Conservation (phyloP, 2,888 invertebrate species). For the Ptychoptera contaminata region DNA sequence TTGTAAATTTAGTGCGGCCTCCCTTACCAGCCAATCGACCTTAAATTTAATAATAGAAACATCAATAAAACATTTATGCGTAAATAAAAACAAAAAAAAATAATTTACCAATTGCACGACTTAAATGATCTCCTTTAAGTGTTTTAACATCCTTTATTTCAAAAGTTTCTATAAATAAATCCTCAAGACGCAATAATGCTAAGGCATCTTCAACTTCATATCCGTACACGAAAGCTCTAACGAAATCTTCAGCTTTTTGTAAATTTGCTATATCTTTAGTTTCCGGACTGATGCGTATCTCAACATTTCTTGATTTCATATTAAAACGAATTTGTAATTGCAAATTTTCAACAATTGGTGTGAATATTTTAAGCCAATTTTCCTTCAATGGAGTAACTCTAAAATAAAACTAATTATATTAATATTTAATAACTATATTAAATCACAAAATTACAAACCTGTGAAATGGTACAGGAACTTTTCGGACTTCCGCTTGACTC, state of each 20-base stretch:
- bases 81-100: neutral
- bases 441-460: constrained; percentile 31
- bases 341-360: constrained; percentile 89
- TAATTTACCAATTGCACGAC: constrained; percentile 64
- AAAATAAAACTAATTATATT: constrained; percentile 12
- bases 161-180: constrained; percentile 92
- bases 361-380: constrained; percentile 93
- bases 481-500: constrained; percentile 44
- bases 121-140: constrained; percentile 85
- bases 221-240: constrained; percentile 87
- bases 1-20: constrained; percentile 92
- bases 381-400: constrained; percentile 89
- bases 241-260: constrained; percentile 97
- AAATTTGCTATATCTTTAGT: constrained; percentile 71
- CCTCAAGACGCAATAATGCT: constrained; percentile 85
- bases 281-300: constrained; percentile 30
- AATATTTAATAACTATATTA: neutral
- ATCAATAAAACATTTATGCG: neutral
- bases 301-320: constrained; percentile 74
- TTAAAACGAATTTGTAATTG: constrained; percentile 90
- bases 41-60: constrained; percentile 22
- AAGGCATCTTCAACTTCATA: constrained; percentile 96
- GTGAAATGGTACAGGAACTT: constrained; percentile 82
- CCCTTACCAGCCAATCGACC: constrained; percentile 89
- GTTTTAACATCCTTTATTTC: constrained; percentile 95